Percentiles rank a stretch among this genome's conserved stretches.
Evolutionary conservation across 2,797 vertebrate species (phyloP).

Genomic region (Xenentodon cancila): DNA sequence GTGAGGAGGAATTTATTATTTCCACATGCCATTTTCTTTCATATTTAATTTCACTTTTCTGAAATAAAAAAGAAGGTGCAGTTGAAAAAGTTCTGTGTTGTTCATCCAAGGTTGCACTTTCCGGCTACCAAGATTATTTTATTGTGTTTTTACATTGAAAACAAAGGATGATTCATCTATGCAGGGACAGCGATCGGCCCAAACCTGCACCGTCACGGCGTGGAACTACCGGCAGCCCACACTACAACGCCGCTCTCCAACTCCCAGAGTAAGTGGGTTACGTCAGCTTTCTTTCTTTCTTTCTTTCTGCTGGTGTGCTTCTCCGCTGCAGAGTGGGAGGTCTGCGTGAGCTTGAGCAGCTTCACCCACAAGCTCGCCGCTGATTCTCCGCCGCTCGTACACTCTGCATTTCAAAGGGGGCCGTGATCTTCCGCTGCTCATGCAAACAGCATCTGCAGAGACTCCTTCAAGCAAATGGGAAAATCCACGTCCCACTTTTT

Average conservation of each 20-base stretch:
- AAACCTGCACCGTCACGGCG: background rate
- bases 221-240: background rate
- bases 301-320: too few relatives aligned
- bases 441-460: conserved; percentile 7
- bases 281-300: conserved; percentile 40
- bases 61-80: too few relatives aligned
- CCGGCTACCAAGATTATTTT: too few relatives aligned
- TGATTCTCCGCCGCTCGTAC: conserved; percentile 21
- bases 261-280: conserved; percentile 22
- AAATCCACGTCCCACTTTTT: conserved; percentile 3
- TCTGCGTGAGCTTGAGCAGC: conserved; percentile 51
- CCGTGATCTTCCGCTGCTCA: conserved; percentile 6
- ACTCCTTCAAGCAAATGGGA: conserved; percentile 1
- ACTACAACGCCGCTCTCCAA: conserved; percentile 2
- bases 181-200: too few relatives aligned
- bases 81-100: too few relatives aligned
- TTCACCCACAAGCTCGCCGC: conserved; percentile 48
- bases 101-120: too few relatives aligned
- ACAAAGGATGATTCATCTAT: too few relatives aligned
- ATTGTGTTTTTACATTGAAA: too few relatives aligned
- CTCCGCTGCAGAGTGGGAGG: conserved; percentile 52
- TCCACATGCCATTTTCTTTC: too few relatives aligned
- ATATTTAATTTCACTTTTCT: too few relatives aligned
- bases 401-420: conserved; percentile 23
- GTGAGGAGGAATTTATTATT: too few relatives aligned